These are phyloP conservation scores for Platorchestia sp. DNA, from an alignment of 1,140 invertebrate genomes.

Conservation along the genomic window DNA sequence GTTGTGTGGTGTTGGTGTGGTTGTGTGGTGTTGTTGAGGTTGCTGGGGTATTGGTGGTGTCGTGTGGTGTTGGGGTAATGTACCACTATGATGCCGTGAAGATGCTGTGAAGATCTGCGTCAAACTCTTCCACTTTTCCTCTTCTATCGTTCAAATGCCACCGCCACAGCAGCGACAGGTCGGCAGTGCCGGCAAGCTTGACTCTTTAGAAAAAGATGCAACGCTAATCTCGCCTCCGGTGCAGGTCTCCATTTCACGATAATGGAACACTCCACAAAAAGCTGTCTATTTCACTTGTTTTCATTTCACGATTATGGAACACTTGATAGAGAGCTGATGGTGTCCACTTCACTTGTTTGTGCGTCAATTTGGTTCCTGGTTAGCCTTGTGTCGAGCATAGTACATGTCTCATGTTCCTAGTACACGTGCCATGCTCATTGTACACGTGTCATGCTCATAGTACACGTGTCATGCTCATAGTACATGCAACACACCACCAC, in stretches of 20 bases:
- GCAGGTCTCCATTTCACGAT: too few relatives aligned
- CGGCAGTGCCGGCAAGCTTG: neutral
- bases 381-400: too few relatives aligned
- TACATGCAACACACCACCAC: neutral
- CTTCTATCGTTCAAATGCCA: neutral
- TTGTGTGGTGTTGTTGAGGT: neutral
- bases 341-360: too few relatives aligned
- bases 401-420: too few relatives aligned
- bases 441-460: neutral
- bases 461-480: neutral
- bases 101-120: neutral
- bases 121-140: neutral
- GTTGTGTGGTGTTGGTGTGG: neutral
- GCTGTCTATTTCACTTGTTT: too few relatives aligned
- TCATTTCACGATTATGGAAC: too few relatives aligned
- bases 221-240: neutral
- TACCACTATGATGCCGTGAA: neutral
- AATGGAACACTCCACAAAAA: too few relatives aligned
- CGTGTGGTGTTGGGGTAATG: neutral
- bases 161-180: neutral
- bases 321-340: too few relatives aligned
- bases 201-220: neutral
- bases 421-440: neutral
- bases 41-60: neutral
- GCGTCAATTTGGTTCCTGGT: too few relatives aligned